Percentiles rank a stretch among this genome's conserved stretches.
phyloP scores from a whole-genome alignment of 2,113 vertebrate species.

The Cyanoderma ruficeps region DNA sequence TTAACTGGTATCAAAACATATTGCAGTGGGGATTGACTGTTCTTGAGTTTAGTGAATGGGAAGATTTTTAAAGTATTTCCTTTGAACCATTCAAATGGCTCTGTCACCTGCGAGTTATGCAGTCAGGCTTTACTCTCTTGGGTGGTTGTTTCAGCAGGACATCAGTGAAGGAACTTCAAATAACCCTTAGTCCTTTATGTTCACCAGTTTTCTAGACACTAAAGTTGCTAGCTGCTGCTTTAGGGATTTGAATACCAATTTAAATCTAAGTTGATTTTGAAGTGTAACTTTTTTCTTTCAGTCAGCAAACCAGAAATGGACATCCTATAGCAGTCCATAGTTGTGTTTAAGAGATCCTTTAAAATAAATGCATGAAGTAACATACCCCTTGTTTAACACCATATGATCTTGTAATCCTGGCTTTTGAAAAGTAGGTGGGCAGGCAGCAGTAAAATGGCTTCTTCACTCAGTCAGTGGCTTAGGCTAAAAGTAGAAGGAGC shows the following conservation, averaged over 20 bases:
- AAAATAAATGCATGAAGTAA: neutral
- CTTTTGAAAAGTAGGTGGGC: conserved; percentile 57
- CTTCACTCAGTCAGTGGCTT: conserved; percentile 27
- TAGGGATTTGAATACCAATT: neutral
- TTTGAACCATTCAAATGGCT: neutral
- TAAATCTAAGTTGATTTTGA: neutral
- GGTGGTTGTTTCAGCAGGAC: neutral
- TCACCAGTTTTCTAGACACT: neutral
- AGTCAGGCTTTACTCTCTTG: neutral
- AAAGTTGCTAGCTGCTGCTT: neutral
- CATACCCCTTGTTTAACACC: conserved; percentile 62
- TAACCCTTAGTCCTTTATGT: neutral
- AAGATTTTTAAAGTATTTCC: neutral
- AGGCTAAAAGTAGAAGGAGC: conserved; percentile 58
- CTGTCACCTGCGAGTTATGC: neutral
- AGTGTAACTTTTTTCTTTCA: neutral
- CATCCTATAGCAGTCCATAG: neutral
- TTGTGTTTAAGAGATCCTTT: neutral
- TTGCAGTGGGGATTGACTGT: neutral
- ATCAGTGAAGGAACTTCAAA: neutral
- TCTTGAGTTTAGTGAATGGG: neutral
- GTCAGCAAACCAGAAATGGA: neutral
- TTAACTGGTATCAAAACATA: neutral
- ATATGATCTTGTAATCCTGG: conserved; percentile 76
- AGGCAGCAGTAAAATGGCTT: conserved; percentile 21